Evolutionary conservation across 2,888 invertebrate species (phyloP), one percentile per base, ranked within the genome.

Genomic region (Heteromyza rotundicornis): DNA sequence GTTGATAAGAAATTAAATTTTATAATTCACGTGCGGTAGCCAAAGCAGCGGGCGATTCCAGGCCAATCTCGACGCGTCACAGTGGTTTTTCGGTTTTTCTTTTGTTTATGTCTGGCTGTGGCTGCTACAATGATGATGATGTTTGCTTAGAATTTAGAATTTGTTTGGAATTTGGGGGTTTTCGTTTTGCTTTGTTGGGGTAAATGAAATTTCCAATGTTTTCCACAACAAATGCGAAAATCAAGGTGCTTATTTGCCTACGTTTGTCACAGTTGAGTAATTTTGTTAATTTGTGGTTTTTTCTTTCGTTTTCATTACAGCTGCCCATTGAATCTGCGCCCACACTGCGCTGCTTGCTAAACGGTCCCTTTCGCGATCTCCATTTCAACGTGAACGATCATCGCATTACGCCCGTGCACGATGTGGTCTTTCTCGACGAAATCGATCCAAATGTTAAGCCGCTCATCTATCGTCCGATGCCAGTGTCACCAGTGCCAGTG

Each of bases 401-500:
- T 64, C 80, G 81, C 22, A 60, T 76, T 16, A 73, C 78, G 24
- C 76, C 80, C 36, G 79, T 80, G 10, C 77, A 79, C 63, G 79
- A 81, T 69, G 78, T 79, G 32, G 80, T 80, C 40, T 80, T 78
- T 59, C 68, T 79, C 8, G 78, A 82, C 62, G 77, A 80, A 40
- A 69, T 75, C 59, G 76, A 76, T 36, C 66, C 63, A 44, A 78
- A 64, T 62, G 78, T 82, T 2, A 78, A 65, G 44, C 81, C 82
- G 35, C 65, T 82, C 59, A 75, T 75, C 60, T 81, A 81, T 63
- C 74, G 79, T 22, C 77, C 78, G 0, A 79, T 80, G 59, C 54
- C 72, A 16, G 36, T 64, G 2, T 35, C 53, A 10, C 24, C 64
- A 27, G 64, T 19, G 23, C 7, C 47, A 59, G 61, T n/a, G n/a